Evolutionary conservation across 2,797 vertebrate species (phyloP).

Genomic region (Chrysocyon brachyurus): DNA sequence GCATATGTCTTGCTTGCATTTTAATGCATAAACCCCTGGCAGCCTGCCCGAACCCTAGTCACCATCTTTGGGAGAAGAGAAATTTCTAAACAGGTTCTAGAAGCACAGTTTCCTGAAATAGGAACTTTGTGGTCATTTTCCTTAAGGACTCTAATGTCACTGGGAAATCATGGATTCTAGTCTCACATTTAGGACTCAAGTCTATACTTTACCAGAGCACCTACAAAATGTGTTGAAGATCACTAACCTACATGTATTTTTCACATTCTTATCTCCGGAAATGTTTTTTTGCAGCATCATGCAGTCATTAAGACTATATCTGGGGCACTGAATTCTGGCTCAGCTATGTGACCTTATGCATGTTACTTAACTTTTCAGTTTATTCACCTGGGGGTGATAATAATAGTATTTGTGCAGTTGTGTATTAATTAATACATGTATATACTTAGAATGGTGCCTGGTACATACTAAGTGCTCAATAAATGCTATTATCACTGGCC

Average conservation of each 20-base stretch:
- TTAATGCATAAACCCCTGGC: neutral
- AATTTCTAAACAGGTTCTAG: neutral
- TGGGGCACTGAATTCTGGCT: neutral
- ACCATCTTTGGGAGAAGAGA: neutral
- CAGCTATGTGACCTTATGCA: neutral
- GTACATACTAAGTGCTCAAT: neutral
- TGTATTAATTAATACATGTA: neutral
- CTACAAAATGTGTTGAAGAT: neutral
- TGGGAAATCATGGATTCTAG: neutral
- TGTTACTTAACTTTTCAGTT: neutral
- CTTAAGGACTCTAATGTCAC: neutral
- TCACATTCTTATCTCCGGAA: neutral
- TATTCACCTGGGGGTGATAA: neutral
- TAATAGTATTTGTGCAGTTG: neutral
- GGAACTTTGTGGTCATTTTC: neutral
- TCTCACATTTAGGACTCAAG: neutral
- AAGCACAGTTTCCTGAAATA: neutral
- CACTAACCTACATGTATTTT: neutral
- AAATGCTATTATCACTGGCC: neutral
- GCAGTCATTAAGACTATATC: neutral
- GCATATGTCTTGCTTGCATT: neutral
- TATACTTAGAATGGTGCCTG: neutral
- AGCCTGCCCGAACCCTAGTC: neutral
- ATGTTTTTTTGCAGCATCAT: neutral
- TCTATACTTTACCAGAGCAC: neutral